Evolutionary conservation across 2,797 vertebrate genomes (phyloP), one percentile per base, ranked within the genome.

Genomic region (Mionectes olivaceus): DNA sequence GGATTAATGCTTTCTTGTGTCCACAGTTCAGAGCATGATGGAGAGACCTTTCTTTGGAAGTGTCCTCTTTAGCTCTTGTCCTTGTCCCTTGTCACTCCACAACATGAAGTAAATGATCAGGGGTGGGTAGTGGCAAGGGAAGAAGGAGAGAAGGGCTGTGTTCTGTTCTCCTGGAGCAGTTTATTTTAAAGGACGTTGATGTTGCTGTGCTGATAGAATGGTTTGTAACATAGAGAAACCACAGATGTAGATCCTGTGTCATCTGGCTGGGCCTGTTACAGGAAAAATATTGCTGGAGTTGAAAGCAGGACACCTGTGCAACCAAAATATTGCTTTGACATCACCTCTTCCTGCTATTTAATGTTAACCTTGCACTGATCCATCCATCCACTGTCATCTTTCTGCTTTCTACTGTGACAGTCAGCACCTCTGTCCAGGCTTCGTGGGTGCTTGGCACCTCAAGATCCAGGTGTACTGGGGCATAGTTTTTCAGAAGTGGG

Each of bases 351-450:
- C 53, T 75, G 53, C 41, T 69, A 28, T 37, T 68, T 64, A 52
- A 53, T 19, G 46, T 46, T 33, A 74, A 56, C 44, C 0, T 1
- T 27, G 53, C 1, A 2, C 73, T 78, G 60, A 82, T 77, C 76
- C 47, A 46, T 84, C 27, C 49, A 30, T 50, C 16, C 63, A 16
- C 61, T 35, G 35, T 27, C 77, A 37, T 27, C 68, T 49, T 59
- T 35, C 46, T 0, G 0, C 44, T 64, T 33, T 49, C 39, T 49
- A 21, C 28, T 1, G 1, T 0, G 0, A 9, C 59, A 52, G 49
- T 13, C 52, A 56, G 68, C 65, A 46, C 13, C 50, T 41, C 77
- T 69, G 46, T 32, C 69, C 61, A 59, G 59, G 83, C 33, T 32
- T 19, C 47, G n/a, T 11, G 37, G 30, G 37, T 17, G 0, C 57